These are phyloP conservation scores for Syngnathus acus DNA, from an alignment of 2,797 vertebrate species.

Conservation along the genomic window DNA sequence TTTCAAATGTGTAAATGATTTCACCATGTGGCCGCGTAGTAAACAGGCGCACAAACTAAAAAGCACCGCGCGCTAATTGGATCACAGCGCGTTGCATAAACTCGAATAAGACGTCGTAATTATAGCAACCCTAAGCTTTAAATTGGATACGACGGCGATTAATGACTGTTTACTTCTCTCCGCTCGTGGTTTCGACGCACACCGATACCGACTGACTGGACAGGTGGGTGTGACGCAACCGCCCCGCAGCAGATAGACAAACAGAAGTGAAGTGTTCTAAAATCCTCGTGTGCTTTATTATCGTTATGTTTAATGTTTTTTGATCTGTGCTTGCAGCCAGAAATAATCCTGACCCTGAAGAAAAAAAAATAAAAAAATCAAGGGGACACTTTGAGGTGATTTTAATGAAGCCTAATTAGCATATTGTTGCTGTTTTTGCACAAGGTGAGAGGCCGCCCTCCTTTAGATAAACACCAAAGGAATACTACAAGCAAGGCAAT, in stretches of 20 bases:
- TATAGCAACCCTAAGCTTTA: constrained; percentile 24
- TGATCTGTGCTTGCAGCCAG: constrained; percentile 3
- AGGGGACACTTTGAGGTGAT: constrained; percentile 16
- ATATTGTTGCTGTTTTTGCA: constrained; percentile 28
- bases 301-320: neutral
- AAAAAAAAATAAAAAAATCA: neutral
- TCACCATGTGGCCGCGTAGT: neutral
- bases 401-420: constrained; percentile 8
- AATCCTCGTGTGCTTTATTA: neutral
- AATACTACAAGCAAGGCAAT: neutral
- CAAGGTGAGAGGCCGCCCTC: constrained; percentile 10
- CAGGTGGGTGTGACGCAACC: constrained; percentile 68
- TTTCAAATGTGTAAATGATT: neutral
- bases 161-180: neutral
- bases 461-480: neutral
- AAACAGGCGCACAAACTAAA: neutral
- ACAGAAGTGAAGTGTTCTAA: neutral
- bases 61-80: constrained; percentile 40
- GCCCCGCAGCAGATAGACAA: constrained; percentile 30
- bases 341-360: constrained; percentile 16
- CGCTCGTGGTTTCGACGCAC: constrained; percentile 59
- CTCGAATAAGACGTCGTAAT: constrained; percentile 45
- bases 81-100: constrained; percentile 48
- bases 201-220: constrained; percentile 67
- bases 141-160: constrained; percentile 20